Conservation (phyloP, 2,888 invertebrate genomes). For the Epirrita christyi region DNA sequence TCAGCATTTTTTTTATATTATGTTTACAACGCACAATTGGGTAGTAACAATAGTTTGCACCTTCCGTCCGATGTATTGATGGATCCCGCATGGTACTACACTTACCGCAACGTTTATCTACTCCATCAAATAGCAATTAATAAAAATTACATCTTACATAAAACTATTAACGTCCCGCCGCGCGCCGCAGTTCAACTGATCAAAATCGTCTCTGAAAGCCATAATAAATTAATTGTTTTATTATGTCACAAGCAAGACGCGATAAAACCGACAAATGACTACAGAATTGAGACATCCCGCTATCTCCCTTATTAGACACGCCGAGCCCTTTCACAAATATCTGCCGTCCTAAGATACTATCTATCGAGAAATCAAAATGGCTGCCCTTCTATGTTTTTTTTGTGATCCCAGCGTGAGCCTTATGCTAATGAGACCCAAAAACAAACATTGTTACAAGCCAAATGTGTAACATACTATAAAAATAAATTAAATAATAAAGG, state of each 20-base stretch:
- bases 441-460: constrained; percentile 83
- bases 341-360: constrained; percentile 64
- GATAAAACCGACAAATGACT: constrained; percentile 78
- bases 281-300: constrained; percentile 81
- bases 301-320: constrained; percentile 76
- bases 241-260: constrained; percentile 75
- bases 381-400: constrained; percentile 60
- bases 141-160: constrained; percentile 79
- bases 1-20: neutral
- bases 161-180: constrained; percentile 78
- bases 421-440: constrained; percentile 83
- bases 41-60: neutral
- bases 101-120: constrained; percentile 55
- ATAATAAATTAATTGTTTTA: constrained; percentile 84
- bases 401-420: constrained; percentile 72
- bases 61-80: constrained; percentile 40
- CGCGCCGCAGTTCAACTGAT: constrained; percentile 74
- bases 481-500: constrained; percentile 85
- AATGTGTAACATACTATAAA: constrained; percentile 84
- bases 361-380: constrained; percentile 74
- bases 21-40: neutral
- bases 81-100: constrained; percentile 65
- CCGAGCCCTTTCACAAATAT: constrained; percentile 63
- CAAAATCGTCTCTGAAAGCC: constrained; percentile 69
- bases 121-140: constrained; percentile 79